Evolutionary conservation across 2,113 vertebrate genomes (phyloP).

Genomic region (Triplophysa dalaica): DNA sequence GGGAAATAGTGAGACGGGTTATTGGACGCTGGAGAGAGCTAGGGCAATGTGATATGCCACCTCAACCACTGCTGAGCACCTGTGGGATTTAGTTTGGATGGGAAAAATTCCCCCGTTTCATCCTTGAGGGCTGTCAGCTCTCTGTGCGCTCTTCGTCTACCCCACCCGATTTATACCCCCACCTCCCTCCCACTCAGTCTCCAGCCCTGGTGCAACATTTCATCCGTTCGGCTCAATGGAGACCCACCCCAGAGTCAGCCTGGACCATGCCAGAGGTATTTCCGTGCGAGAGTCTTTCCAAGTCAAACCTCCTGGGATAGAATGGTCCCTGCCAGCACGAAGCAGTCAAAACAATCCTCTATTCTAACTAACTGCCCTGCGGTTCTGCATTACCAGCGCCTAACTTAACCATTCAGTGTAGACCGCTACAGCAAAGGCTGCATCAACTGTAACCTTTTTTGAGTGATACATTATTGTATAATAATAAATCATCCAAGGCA

Average conservation of each 20-base stretch:
- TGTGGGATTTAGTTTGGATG: constrained; percentile 38
- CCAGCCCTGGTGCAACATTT: constrained; percentile 30
- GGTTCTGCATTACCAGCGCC: constrained; percentile 19
- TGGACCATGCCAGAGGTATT: constrained; percentile 43
- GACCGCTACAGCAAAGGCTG: constrained; percentile 10
- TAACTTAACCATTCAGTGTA: not conserved
- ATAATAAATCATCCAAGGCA: not conserved
- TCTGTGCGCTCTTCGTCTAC: not conserved
- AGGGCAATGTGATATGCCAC: constrained; percentile 53
- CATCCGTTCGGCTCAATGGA: constrained; percentile 30
- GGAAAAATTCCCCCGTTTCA: constrained; percentile 33
- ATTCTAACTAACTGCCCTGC: constrained; percentile 31
- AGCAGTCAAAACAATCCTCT: constrained; percentile 52
- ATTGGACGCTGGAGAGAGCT: constrained; percentile 27
- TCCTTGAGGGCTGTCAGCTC: constrained; percentile 40
- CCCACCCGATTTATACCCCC: constrained; percentile 19
- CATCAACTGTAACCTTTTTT: not conserved
- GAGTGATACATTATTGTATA: not conserved
- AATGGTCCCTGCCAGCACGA: constrained; percentile 36
- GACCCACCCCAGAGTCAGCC: constrained; percentile 49
- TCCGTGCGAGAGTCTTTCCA: constrained; percentile 38
- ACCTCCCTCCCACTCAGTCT: constrained; percentile 1
- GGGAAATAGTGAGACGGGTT: constrained; percentile 47
- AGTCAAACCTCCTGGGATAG: constrained; percentile 42
- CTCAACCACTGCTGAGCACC: constrained; percentile 22